Percentiles rank a stretch among this genome's conserved stretches.
phyloP scores from a whole-genome alignment of 1,140 invertebrate genomes.

The Akabosia matsudoensis region DNA sequence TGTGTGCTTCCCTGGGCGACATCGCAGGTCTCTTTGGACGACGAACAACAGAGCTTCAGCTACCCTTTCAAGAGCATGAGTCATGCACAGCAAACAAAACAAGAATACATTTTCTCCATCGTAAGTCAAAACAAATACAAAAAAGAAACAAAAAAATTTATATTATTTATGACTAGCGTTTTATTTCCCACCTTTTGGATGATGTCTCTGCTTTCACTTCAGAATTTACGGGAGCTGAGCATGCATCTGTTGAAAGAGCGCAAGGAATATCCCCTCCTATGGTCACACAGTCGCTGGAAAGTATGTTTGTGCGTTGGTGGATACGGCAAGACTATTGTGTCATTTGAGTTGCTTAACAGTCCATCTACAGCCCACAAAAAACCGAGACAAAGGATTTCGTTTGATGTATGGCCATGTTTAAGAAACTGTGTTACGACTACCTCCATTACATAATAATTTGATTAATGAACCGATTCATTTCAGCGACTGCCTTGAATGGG shows the following conservation, averaged over 20 bases:
- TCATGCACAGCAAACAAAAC: conserved; percentile 78
- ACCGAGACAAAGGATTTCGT: conserved; percentile 70
- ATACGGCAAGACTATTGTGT: conserved; percentile 70
- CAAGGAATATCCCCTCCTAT: conserved; percentile 59
- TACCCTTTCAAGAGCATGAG: conserved; percentile 78
- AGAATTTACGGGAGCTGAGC: conserved; percentile 75
- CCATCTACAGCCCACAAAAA: conserved; percentile 61
- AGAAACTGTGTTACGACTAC: too few species aligned
- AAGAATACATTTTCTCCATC: conserved; percentile 80
- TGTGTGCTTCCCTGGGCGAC: conserved; percentile 55
- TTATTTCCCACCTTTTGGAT: background rate
- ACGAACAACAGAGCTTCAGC: conserved; percentile 46
- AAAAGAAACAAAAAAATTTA: background rate
- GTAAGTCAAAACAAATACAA: conserved; percentile 55
- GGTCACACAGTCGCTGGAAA: conserved; percentile 76
- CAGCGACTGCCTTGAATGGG: conserved; percentile 64
- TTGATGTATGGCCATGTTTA: conserved; percentile 65
- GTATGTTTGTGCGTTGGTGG: conserved; percentile 72
- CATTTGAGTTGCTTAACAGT: conserved; percentile 67
- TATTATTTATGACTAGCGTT: background rate
- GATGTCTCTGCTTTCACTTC: conserved; percentile 7
- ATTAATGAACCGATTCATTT: conserved; percentile 13
- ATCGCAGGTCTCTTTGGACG: conserved; percentile 52
- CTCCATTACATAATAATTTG: too few species aligned
- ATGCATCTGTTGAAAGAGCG: conserved; percentile 71